phyloP scores from a whole-genome alignment of 2,113 vertebrate genomes.

The Urocitellus parryii region DNA sequence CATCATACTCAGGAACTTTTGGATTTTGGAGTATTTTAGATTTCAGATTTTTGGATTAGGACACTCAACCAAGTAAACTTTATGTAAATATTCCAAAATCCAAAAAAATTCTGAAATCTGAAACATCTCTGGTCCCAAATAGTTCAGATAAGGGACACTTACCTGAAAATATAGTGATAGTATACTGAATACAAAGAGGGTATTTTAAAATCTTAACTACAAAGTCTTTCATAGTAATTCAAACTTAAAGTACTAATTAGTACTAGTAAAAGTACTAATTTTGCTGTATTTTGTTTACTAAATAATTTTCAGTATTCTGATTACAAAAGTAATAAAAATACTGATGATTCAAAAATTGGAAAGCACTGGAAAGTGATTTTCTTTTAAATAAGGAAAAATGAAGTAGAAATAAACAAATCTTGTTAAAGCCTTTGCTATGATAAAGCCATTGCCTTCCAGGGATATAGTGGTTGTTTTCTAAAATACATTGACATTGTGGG shows the following conservation, averaged over 20 bases:
- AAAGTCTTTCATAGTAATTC: neutral
- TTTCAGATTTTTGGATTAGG: neutral
- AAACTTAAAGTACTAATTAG: slow-evolving; percentile 16
- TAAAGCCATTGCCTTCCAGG: slow-evolving; percentile 35
- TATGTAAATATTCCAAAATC: neutral
- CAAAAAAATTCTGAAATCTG: neutral
- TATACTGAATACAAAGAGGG: neutral
- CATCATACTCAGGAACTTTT: neutral
- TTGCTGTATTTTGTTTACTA: slow-evolving; percentile 30
- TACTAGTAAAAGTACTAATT: slow-evolving; percentile 2
- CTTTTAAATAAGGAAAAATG: slow-evolving; percentile 3
- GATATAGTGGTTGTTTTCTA: neutral
- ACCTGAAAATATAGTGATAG: neutral
- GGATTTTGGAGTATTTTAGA: neutral
- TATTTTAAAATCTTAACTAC: slow-evolving; percentile 7
- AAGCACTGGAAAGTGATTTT: neutral
- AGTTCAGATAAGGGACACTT: neutral
- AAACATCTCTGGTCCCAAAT: neutral
- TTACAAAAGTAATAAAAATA: slow-evolving; percentile 1
- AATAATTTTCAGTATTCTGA: slow-evolving; percentile 3
- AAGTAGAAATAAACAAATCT: slow-evolving; percentile 11
- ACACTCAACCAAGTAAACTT: neutral
- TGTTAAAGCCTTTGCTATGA: neutral
- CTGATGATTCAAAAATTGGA: slow-evolving; percentile 7
- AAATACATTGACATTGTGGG: slow-evolving; percentile 26